Base-by-base conservation (phyloP, 1,140 invertebrate species). In the Myzus persicae region DNA sequence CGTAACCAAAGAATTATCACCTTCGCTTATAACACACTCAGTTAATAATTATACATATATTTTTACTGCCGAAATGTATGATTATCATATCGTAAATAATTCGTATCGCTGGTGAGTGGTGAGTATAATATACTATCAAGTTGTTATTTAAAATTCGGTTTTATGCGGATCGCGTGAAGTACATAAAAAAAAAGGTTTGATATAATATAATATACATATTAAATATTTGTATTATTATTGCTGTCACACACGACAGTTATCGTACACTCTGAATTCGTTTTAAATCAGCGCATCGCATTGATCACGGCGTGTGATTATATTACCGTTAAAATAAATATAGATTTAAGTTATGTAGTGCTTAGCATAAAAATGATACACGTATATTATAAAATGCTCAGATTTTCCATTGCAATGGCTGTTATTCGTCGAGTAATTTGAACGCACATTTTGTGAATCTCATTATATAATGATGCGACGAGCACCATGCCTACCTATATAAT, bases 21-120 rank as follows among this genome's bases (percentile, higher is more conserved):
- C 84, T 85, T 84, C 26, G 18, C 26, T 26, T 85, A 7, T 85
- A 76, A 76, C 31, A 76, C 59, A 76, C 59, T 76, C 59, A 76
- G 59, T 76, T 36, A 24, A n/a, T 76, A 76, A 76, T 76, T 76
- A 31, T 67, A 67, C 36, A 0, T 76, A n/a, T 76, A 76, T n/a
- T 76, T 76, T n/a, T n/a, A n/a, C 14, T 18, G 59, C n/a, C 59
- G 36, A 76, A 76, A 76, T 76, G 31, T 76, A 76, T 18, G 31
- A 76, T 76, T 76, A 76, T 76, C 59, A 76, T 76, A 76, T 76
- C 59, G n/a, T 76, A 76, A 76, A 76, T 76, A 76, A 76, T 76
- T 76, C 18, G 59, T 76, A n/a, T 76, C 59, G 59, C 26, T n/a
- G 3, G 31, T 4, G 7, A 26, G 9, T 31, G 9, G 59, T 14